Conservation (phyloP, 2,888 invertebrate genomes). For the Stegana nigrithorax region DNA sequence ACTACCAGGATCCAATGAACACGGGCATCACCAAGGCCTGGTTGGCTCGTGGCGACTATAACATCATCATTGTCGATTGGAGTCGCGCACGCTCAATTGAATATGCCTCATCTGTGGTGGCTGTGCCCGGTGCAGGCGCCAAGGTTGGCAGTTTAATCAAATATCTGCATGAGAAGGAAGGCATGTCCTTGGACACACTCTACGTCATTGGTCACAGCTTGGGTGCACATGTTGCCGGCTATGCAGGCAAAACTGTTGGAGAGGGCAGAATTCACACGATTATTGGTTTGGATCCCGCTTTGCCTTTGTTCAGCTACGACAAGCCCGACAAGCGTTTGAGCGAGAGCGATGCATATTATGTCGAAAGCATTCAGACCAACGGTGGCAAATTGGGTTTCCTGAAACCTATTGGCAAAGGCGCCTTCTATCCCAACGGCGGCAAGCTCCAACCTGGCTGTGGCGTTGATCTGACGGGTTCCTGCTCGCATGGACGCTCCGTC, state of each 20-base stretch:
- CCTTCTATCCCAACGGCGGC: conserved; percentile 71
- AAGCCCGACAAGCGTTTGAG: conserved; percentile 51
- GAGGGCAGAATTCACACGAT: conserved; percentile 72
- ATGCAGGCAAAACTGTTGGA: conserved; percentile 72
- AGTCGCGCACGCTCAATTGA: conserved; percentile 72
- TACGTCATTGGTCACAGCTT: conserved; percentile 73
- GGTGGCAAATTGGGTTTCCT: conserved; percentile 62
- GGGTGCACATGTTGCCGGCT: conserved; percentile 74
- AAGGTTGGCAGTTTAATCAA: conserved; percentile 56
- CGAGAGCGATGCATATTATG: conserved; percentile 57
- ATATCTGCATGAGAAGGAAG: conserved; percentile 68
- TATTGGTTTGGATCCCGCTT: conserved; percentile 69
- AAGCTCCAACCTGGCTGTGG: conserved; percentile 71
- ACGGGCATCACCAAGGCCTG: conserved; percentile 67
- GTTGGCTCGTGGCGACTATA: conserved; percentile 71
- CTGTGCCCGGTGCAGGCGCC: conserved; percentile 53
- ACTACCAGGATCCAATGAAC: conserved; percentile 67
- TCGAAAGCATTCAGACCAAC: conserved; percentile 65
- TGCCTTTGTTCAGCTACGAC: conserved; percentile 57
- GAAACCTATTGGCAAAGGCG: conserved; percentile 67
- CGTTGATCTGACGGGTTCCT: conserved; percentile 63
- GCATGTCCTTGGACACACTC: conserved; percentile 69
- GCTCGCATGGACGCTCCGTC: conserved; percentile 69
- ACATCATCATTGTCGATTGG: conserved; percentile 75
- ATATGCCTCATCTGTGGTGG: conserved; percentile 71